A percentile compares a stretch with the other conserved stretches of the same genome.
phyloP scores from a whole-genome alignment of 2,888 invertebrate species.

The Apotomis betuletana region DNA sequence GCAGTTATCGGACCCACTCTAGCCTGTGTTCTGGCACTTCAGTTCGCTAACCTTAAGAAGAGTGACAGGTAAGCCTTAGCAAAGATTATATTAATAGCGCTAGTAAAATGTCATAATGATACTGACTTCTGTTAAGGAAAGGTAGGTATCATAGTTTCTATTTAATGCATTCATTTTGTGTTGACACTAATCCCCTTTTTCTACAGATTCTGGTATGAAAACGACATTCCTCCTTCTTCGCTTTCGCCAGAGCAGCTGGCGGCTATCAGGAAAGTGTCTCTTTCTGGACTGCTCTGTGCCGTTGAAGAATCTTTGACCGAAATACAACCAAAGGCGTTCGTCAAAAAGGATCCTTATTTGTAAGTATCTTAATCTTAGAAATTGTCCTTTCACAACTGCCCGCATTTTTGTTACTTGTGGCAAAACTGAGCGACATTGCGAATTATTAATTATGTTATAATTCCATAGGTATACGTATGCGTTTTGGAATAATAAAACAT shows the following conservation, averaged over 20 bases:
- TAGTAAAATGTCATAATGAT: no score
- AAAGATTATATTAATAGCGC: no score
- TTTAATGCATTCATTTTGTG: no score
- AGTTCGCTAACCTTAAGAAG: slow-evolving; percentile 91
- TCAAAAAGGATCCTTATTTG: slow-evolving; percentile 93
- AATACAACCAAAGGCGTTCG: slow-evolving; percentile 94
- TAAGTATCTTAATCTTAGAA: slow-evolving; percentile 74
- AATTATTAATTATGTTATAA: no score
- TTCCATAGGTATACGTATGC: no score
- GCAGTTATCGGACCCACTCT: slow-evolving; percentile 94
- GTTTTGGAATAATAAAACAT: no score
- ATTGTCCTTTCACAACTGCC: no score
- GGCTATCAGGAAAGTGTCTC: slow-evolving; percentile 90
- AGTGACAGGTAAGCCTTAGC: slow-evolving; percentile 85
- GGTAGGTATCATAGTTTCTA: no score
- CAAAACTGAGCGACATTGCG: no score
- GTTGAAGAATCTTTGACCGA: slow-evolving; percentile 87
- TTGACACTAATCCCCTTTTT: background rate
- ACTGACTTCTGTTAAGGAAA: no score
- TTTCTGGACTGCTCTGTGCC: slow-evolving; percentile 91
- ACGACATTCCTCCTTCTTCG: slow-evolving; percentile 94
- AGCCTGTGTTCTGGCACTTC: slow-evolving; percentile 92
- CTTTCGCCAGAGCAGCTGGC: slow-evolving; percentile 89
- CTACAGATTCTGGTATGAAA: slow-evolving; percentile 95
- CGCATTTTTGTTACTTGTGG: no score